Evolutionary conservation across 2,888 invertebrate genomes (phyloP).

Genomic region (Euproctis similis): DNA sequence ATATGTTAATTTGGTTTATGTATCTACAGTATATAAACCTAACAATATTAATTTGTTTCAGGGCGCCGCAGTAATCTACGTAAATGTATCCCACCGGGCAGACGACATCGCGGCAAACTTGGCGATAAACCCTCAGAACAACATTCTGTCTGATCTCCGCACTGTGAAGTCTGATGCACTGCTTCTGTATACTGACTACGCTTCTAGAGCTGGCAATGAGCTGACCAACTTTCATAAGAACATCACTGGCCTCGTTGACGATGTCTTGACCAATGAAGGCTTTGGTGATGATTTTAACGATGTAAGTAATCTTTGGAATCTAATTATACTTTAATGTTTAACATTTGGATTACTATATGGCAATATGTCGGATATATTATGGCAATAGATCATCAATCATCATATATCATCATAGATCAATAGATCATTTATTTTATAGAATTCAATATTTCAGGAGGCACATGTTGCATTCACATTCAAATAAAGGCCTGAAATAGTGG

Average conservation of each 20-base stretch:
- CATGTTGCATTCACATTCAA: too few relatives aligned
- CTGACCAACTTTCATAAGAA: conserved; percentile 44
- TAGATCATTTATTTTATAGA: too few relatives aligned
- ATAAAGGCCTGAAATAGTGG: too few relatives aligned
- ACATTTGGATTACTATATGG: too few relatives aligned
- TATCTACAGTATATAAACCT: not conserved
- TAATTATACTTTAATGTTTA: too few relatives aligned
- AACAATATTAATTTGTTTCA: conserved; percentile 15
- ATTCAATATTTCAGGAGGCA: too few relatives aligned
- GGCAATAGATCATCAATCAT: too few relatives aligned
- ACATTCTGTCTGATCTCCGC: conserved; percentile 35
- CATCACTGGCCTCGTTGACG: conserved; percentile 34
- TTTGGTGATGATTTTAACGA: conserved; percentile 20
- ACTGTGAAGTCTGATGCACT: conserved; percentile 40
- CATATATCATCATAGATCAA: too few relatives aligned
- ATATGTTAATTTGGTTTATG: too few relatives aligned
- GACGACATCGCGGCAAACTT: conserved; percentile 1
- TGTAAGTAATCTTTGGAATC: conserved; percentile 46
- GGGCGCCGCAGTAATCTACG: conserved; percentile 26
- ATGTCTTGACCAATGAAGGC: conserved; percentile 24
- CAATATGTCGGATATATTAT: too few relatives aligned
- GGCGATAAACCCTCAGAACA: not conserved
- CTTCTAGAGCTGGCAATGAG: conserved; percentile 39
- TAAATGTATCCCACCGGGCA: conserved; percentile 25
- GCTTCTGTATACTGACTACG: conserved; percentile 54